Percentiles rank a stretch among this genome's conserved stretches.
Conservation (phyloP, 1,140 invertebrate species). For the Cecropterus lyciades region DNA sequence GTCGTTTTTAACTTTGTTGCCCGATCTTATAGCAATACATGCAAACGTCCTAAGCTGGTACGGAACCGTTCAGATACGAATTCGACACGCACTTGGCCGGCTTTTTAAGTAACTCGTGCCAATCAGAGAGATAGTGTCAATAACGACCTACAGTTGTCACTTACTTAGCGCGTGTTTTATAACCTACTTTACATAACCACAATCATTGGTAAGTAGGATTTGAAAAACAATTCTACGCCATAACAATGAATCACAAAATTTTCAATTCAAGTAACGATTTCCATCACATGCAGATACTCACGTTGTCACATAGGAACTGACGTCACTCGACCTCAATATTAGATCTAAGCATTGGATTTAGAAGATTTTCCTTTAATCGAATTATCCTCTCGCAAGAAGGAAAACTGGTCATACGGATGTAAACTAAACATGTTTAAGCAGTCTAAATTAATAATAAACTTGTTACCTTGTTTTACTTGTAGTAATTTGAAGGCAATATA, state of each 20-base stretch:
- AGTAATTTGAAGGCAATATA: no score
- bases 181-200: no score
- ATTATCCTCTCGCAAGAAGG: constrained; percentile 8
- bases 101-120: no score
- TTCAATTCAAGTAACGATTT: constrained; percentile 6
- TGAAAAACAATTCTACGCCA: background rate
- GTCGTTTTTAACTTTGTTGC: no score
- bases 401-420: background rate
- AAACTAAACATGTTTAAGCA: background rate
- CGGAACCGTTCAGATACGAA: no score
- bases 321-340: background rate
- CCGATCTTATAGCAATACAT: no score
- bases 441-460: background rate
- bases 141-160: no score
- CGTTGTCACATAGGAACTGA: constrained; percentile 7
- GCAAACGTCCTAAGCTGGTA: no score
- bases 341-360: background rate
- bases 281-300: background rate
- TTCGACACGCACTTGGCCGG: no score
- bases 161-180: no score
- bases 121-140: no score
- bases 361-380: constrained; percentile 9
- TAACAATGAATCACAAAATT: constrained; percentile 4
- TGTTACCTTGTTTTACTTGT: background rate
- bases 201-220: no score